phyloP scores from a whole-genome alignment of 2,113 vertebrate species.

The Proteles cristata region DNA sequence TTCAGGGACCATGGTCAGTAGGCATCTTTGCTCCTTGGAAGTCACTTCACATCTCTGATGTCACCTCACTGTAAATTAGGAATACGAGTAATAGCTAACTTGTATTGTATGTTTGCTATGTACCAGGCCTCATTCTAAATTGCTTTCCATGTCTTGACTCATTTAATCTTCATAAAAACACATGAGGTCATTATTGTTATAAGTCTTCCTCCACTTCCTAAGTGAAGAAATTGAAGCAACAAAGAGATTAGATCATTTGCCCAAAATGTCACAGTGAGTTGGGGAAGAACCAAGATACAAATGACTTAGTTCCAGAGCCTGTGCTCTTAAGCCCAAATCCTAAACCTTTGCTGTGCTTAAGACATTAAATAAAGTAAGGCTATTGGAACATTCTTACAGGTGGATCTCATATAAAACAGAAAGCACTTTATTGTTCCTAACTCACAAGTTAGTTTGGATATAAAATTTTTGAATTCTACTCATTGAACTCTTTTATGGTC shows the following conservation, averaged over 20 bases:
- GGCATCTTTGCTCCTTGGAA: neutral
- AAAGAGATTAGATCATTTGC: neutral
- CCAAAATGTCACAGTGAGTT: neutral
- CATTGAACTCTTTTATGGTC: neutral
- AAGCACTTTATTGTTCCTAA: neutral
- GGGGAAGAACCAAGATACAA: neutral
- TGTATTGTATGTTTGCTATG: neutral
- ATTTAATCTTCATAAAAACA: constrained; percentile 27
- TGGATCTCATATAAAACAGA: neutral
- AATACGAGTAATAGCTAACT: neutral
- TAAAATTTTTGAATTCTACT: neutral
- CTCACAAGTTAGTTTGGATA: neutral
- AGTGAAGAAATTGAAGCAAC: neutral
- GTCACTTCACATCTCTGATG: neutral
- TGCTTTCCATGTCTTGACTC: neutral
- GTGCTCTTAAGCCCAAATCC: accelerated
- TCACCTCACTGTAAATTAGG: neutral
- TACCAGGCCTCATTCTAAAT: neutral
- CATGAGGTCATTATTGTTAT: neutral
- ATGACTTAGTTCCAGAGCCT: too few relatives aligned
- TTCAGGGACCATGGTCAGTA: neutral
- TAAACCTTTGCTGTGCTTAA: neutral
- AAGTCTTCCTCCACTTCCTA: neutral
- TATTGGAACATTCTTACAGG: neutral
- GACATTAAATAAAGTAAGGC: neutral